These are phyloP conservation scores for Carollia perspicillata DNA, from an alignment of 2,113 vertebrate genomes.

Conservation along the genomic window DNA sequence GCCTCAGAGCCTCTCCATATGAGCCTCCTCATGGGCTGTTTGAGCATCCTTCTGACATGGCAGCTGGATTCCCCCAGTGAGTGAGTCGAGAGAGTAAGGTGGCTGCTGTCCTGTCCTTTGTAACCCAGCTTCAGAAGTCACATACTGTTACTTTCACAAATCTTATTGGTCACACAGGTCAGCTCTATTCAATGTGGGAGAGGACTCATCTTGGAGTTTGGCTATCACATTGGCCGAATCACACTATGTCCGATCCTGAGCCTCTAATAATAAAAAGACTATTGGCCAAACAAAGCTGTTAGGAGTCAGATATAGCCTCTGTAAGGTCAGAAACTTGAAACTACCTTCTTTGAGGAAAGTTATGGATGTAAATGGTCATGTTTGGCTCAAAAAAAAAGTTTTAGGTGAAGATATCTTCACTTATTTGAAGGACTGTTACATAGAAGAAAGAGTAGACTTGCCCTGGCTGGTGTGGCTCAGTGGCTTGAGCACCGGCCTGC, in stretches of 20 bases:
- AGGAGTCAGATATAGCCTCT: background rate
- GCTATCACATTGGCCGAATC: background rate
- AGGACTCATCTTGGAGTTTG: background rate
- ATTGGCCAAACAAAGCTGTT: background rate
- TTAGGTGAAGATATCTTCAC: background rate
- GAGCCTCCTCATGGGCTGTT: background rate
- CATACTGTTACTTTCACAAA: background rate
- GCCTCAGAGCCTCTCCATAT: background rate
- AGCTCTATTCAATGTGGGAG: background rate
- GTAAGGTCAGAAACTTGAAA: background rate
- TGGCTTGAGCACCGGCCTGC: too few species aligned
- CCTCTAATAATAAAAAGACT: background rate
- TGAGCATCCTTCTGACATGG: background rate
- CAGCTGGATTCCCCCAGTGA: background rate
- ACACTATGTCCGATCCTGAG: background rate
- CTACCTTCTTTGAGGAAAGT: background rate
- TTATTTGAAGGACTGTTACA: background rate
- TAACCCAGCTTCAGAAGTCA: background rate
- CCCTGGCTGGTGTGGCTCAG: too few species aligned
- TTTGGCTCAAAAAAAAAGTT: background rate
- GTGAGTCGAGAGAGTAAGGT: background rate
- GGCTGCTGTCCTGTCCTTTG: background rate
- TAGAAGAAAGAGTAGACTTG: background rate
- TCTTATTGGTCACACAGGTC: background rate
- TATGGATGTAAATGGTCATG: background rate